Evolutionary conservation across 2,888 invertebrate genomes (phyloP).

Genomic region (Auanema freiburgensis): DNA sequence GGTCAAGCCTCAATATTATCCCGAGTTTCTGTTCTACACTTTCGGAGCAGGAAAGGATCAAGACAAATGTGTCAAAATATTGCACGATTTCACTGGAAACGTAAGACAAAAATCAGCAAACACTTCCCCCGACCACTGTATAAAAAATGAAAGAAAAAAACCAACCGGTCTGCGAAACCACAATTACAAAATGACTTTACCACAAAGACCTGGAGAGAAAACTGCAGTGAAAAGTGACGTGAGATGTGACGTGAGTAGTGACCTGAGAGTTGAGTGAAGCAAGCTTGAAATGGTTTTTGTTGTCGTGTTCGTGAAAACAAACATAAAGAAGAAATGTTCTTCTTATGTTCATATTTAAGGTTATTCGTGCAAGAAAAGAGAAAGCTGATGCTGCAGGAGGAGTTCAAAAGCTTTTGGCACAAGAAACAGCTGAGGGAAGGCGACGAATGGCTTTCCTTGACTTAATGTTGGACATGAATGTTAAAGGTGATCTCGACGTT

Average conservation of each 20-base stretch:
- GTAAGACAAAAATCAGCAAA: slow-evolving; percentile 22
- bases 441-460: slow-evolving; percentile 66
- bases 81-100: slow-evolving; percentile 67
- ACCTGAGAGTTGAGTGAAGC: slow-evolving; percentile 5
- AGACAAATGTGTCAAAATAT: slow-evolving; percentile 64
- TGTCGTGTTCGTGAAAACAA: no score
- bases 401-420: slow-evolving; percentile 41
- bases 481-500: slow-evolving; percentile 57
- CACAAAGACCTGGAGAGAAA: background rate
- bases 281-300: slow-evolving; percentile 1
- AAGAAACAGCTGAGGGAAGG: slow-evolving; percentile 43
- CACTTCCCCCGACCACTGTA: background rate
- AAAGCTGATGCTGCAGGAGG: slow-evolving; percentile 53
- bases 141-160: no score
- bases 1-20: slow-evolving; percentile 67
- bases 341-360: slow-evolving; percentile 12
- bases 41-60: slow-evolving; percentile 66
- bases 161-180: no score
- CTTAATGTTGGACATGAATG: slow-evolving; percentile 65
- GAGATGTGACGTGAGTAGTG: no score
- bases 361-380: slow-evolving; percentile 42
- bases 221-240: no score
- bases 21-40: slow-evolving; percentile 65
- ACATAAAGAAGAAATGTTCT: no score
- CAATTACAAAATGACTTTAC: no score